Evolutionary conservation across 30 jellyfish, hydroid and myxozoan genomes (phyloP), one percentile per base, ranked within the genome.

Genomic region (Nemopilema nomurai): DNA sequence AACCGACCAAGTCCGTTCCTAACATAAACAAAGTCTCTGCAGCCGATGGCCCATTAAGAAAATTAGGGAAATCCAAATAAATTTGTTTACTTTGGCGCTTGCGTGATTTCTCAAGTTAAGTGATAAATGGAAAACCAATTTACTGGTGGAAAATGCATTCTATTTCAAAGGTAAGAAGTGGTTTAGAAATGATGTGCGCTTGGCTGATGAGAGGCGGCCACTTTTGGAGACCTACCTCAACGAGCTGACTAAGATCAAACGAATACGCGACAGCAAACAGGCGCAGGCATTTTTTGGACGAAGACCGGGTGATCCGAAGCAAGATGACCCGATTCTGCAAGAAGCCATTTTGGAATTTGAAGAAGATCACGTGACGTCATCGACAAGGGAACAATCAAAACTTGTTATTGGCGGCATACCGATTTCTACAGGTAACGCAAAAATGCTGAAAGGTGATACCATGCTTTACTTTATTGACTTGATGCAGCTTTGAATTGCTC

Each of bases 301-400:
- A 28, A 28, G 96, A 41, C 96, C 96, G 0, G 96, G 96, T 0
- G 96, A 87, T 65, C 96, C 96, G 3, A 79, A 62, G 68, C 67
- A 52, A 21, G 87, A 78, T 22, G 92, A 84, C 50, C 89, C 89
- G 8, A 21, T 79, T 18, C 64, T 79, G 68, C 70, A 63, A 63
- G 80, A 51, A 13, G 80, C 80, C 49, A 13, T 70, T 22, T 31
- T 70, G 25, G 80, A 70, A 19, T 8, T 8, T 13, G 80, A 32
- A 7, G 49, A 70, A 1, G 80, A 51, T 16, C 30, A 49, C 22
- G 80, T 33, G 18, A 20, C 71, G 16, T 63, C 78, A 20, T 22
- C 70, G 65, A 51, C 64, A 22, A 63, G 69, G 4, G 87, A 77
- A 20, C 16, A 20, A 9, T 8, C 80, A 31, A 65, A 65, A 22